Conservation (phyloP, 2,113 vertebrate species). For the Gallinago media region DNA sequence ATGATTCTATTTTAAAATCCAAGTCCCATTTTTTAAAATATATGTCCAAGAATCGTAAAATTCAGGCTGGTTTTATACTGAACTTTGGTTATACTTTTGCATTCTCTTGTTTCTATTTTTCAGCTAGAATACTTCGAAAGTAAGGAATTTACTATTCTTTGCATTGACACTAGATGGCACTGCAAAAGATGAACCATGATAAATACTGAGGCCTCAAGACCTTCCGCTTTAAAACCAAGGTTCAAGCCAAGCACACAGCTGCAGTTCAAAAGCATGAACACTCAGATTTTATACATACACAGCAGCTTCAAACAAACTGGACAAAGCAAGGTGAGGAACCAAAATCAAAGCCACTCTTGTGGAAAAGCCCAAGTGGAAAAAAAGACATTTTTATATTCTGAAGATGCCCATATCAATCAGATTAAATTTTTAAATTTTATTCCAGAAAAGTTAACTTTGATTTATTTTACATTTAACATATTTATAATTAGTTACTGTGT, state of each 20-base stretch:
- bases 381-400: neutral
- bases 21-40: neutral
- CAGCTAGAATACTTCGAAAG: neutral
- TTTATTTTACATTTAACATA: neutral
- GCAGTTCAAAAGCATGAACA: rapidly evolving
- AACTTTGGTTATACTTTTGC: neutral
- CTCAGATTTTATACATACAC: neutral
- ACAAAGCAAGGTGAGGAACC: neutral
- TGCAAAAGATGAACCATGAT: neutral
- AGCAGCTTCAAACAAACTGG: neutral
- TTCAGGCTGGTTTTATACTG: neutral
- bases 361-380: neutral
- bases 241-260: neutral
- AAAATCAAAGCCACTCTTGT: neutral
- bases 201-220: neutral
- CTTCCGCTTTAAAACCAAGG: neutral
- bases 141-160: neutral
- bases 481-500: neutral
- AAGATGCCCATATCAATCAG: neutral
- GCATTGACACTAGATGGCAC: conserved; percentile 50
- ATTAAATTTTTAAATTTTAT: neutral
- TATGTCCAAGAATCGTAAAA: neutral
- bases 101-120: neutral
- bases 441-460: neutral
- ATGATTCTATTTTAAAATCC: neutral